Conservation (phyloP, 30 jellyfish, hydroid and myxozoan species). For the Clytia hemisphaerica region DNA sequence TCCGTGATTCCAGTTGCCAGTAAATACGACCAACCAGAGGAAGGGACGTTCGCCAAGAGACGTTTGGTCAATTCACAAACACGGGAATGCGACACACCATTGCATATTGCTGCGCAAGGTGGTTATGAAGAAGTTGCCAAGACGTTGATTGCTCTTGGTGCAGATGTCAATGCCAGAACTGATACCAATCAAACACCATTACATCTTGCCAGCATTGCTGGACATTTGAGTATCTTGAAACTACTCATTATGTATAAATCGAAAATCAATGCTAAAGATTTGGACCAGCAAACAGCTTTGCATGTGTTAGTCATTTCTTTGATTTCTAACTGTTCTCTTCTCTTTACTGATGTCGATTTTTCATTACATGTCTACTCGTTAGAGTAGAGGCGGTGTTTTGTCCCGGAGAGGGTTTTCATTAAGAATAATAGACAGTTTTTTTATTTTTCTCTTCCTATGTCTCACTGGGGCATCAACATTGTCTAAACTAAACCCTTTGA, state of each 20-base stretch:
- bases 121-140: slow-evolving; percentile 71
- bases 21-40: slow-evolving; percentile 35
- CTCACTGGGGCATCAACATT: background rate
- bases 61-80: slow-evolving; percentile 41
- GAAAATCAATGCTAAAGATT: slow-evolving; percentile 70
- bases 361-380: background rate
- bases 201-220: slow-evolving; percentile 90
- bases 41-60: slow-evolving; percentile 33
- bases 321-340: background rate
- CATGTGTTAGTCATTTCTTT: slow-evolving; percentile 55
- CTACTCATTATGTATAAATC: slow-evolving; percentile 44
- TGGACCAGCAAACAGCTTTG: slow-evolving; percentile 71
- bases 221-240: slow-evolving; percentile 49
- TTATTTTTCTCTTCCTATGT: background rate
- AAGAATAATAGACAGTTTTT: background rate
- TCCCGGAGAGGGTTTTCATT: background rate
- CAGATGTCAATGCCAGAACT: slow-evolving; percentile 66
- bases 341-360: background rate
- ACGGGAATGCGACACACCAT: slow-evolving; percentile 65
- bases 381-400: background rate
- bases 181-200: slow-evolving; percentile 73
- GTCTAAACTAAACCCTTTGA: no score
- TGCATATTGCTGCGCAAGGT: slow-evolving; percentile 86
- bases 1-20: no score
- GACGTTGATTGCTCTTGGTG: slow-evolving; percentile 68